Conservation (phyloP, 2,113 vertebrate genomes). For the Proteles cristata region DNA sequence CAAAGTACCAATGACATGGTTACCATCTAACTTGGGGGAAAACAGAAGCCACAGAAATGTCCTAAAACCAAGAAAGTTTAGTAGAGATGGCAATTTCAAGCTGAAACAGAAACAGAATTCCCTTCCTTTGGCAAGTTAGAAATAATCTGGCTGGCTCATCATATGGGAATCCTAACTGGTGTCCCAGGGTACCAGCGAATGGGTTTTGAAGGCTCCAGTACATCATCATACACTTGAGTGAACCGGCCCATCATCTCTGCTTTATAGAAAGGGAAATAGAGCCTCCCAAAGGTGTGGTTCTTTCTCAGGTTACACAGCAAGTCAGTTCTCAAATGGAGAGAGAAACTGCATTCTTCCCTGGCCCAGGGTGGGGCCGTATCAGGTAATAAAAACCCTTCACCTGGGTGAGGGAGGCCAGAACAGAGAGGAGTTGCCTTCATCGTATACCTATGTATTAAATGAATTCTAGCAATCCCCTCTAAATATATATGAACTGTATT, state of each 20-base stretch:
- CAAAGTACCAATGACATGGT: too few relatives aligned
- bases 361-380: too few relatives aligned
- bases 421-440: not conserved
- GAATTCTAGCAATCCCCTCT: not conserved
- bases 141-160: not conserved
- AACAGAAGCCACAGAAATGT: not conserved
- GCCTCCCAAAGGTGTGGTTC: not conserved
- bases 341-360: not conserved
- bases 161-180: not conserved
- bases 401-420: not conserved
- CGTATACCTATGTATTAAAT: not conserved
- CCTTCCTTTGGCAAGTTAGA: not conserved
- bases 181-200: not conserved
- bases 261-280: not conserved
- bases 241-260: not conserved
- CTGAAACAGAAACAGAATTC: not conserved
- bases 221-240: not conserved
- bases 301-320: not conserved
- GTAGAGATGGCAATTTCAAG: not conserved
- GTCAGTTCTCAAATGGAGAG: not conserved
- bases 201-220: not conserved
- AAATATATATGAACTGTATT: not conserved
- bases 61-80: not conserved
- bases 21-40: not conserved
- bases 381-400: not conserved